Evolutionary conservation across 2,113 vertebrate genomes (phyloP), one percentile per base, ranked within the genome.

Genomic region (Sebastes fasciatus): DNA sequence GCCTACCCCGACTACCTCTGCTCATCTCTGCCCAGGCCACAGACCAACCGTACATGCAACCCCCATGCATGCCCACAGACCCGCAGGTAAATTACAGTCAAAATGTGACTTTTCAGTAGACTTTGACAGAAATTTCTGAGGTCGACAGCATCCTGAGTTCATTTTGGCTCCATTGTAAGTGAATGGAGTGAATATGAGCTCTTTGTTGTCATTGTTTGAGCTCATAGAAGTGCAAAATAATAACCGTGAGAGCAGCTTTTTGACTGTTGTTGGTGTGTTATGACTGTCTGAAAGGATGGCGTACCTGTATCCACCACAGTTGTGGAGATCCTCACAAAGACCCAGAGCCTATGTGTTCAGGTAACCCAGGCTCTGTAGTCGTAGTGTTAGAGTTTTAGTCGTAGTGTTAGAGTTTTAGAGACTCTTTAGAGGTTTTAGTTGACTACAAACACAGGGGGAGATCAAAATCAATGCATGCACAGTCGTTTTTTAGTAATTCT

Each of bases 1-100:
- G 94, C 94, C 67, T 97, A 97, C 69, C 96, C 97, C 0, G 97
- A 98, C 83, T 95, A 96, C 45, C 92, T 98, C 90, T 99, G 98
- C 83, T 94, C 94, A 19, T 94, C 82, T 23, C 94, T 96, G 84
- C 94, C 92, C 0, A 94, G 93, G 0, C 98, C 97, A 0, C 92
- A 94, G 8, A 94, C 88, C 86, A 98, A 95, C 88, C 95, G 94
- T 0, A 96, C 97, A 0, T 99, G 98, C 88, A 97, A 95, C 76
- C 89, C 46, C 10, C 97, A 99, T 1, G 63, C 87, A 1, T 99
- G 98, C 82, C 98, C 98, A 0, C 95, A 96, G 66, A 96, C 90
- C 55, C 96, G 94, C 92, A 96, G 96, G 98, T 99, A 92, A 86
- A 76, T 40, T 4, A 55, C 14, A 16, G 4, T 6, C 16, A 40